Evolutionary conservation across 2,888 invertebrate genomes (phyloP).

Genomic region (Drosophila fulvimacula): DNA sequence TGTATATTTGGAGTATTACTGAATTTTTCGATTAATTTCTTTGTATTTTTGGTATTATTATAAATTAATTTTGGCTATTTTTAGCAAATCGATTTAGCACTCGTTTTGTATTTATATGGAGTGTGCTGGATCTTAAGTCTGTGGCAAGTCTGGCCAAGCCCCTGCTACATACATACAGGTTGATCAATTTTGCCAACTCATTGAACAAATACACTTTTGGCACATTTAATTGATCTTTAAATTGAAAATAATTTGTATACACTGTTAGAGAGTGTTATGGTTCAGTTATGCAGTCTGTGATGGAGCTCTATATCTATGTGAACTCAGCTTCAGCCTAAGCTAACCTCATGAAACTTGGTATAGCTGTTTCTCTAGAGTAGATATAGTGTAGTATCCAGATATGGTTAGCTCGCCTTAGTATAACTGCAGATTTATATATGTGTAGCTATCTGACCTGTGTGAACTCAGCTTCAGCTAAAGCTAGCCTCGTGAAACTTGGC

Average conservation of each 20-base stretch:
- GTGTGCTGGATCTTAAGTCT: slow-evolving; percentile 14
- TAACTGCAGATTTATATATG: neutral
- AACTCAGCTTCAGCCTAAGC: neutral
- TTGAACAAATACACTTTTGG: slow-evolving; percentile 41
- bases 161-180: slow-evolving; percentile 21
- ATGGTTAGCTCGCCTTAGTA: neutral
- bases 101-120: slow-evolving; percentile 39
- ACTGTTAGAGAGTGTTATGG: neutral
- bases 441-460: neutral
- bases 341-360: too few relatives aligned
- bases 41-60: slow-evolving; percentile 23
- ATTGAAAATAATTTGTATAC: slow-evolving; percentile 29
- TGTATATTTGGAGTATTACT: slow-evolving; percentile 12
- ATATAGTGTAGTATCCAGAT: neutral
- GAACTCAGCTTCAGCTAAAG: neutral
- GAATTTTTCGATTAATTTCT: slow-evolving; percentile 29
- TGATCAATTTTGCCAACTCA: slow-evolving; percentile 41
- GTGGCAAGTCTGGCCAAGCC: slow-evolving; percentile 42
- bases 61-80: slow-evolving; percentile 40
- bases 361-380: neutral
- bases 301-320: neutral
- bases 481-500: neutral
- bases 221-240: slow-evolving; percentile 51
- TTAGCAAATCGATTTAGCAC: slow-evolving; percentile 49
- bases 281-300: neutral